Base-by-base conservation (phyloP, 2,888 invertebrate genomes). In the Campoplex nolae region DNA sequence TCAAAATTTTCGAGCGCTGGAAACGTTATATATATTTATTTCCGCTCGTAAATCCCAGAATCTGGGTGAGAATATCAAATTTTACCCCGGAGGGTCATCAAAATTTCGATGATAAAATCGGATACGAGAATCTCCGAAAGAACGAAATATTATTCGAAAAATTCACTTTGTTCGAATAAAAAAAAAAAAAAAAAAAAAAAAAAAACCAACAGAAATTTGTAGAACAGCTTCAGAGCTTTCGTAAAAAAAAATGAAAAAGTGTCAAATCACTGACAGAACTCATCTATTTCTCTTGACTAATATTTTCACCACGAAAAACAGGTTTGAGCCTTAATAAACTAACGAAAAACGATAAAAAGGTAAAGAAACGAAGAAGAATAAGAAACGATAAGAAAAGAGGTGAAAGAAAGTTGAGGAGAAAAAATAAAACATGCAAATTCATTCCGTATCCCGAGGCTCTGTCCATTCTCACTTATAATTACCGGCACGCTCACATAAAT, bases 401-500 rank as follows among this genome's bases (percentile, higher is more conserved):
- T 51, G 70, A 32, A 65, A 86, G 68, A 13, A 73, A 86, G 74
- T 82, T 74, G 84, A 80, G 75, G 70, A 84, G 75, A 62, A 80
- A 23, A 70, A 75, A 83, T 86, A 83, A 79, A 76, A 86, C 83
- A 83, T 86, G 86, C 75, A 86, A 86, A 86, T 83, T 86, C 67
- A 56, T 76, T 85, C 83, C 88, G 89, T 89, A 88, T 83, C 91
- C 88, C 86, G 86, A 84, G 80, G 87, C 84, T 86, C 89, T 87
- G 89, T 90, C 90, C 89, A 88, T 91, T 90, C 89, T 89, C 89
- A 89, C 90, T 90, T 89, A 91, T 92, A 92, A 93, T 93, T 92
- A 92, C 90, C 86, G 80, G 70, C 86, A 88, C 89, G 88, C 89
- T 90, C 90, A 86, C 90, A 92, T 92, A 92, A 93, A 92, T 91